Percentiles rank a stretch among this genome's conserved stretches.
Conservation (phyloP, 2,888 invertebrate genomes). For the Sesia bembeciformis region DNA sequence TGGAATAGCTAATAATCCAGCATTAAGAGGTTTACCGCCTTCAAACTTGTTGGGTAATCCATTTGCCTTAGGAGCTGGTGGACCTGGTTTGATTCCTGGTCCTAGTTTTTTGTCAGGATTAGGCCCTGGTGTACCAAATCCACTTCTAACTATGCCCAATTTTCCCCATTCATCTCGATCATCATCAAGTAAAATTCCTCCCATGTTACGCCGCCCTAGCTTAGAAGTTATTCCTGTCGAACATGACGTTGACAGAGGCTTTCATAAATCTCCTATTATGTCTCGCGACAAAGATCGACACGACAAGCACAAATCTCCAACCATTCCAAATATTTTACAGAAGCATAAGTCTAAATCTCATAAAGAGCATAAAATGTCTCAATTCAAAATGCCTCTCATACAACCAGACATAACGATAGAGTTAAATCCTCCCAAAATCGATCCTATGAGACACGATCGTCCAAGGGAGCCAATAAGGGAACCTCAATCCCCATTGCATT, state of each 20-base stretch:
- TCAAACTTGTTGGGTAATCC: constrained; percentile 66
- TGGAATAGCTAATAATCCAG: constrained; percentile 59
- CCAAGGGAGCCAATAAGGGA: constrained; percentile 22
- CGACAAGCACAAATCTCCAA: constrained; percentile 66
- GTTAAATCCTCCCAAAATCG: constrained; percentile 62
- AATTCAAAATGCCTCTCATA: constrained; percentile 65
- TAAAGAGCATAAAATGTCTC: constrained; percentile 61
- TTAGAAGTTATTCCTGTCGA: constrained; percentile 70
- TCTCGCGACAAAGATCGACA: constrained; percentile 53
- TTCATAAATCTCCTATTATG: constrained; percentile 42
- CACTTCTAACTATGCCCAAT: constrained; percentile 64
- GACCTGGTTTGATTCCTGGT: constrained; percentile 78
- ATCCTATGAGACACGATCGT: constrained; percentile 36
- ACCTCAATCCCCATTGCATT: constrained; percentile 26
- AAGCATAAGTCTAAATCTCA: constrained; percentile 57
- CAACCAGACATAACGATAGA: constrained; percentile 77
- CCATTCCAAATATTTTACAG: constrained; percentile 66
- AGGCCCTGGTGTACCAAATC: constrained; percentile 58
- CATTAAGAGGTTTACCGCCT: constrained; percentile 49
- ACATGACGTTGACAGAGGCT: constrained; percentile 59
- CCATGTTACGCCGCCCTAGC: constrained; percentile 74
- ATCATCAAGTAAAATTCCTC: constrained; percentile 71
- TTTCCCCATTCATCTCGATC: constrained; percentile 76
- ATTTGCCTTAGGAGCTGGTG: constrained; percentile 66
- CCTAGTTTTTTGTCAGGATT: constrained; percentile 55